Percentiles rank a stretch among this genome's conserved stretches.
Evolutionary conservation across 1,140 invertebrate genomes (phyloP).

Genomic region (Drosophila chauvacae): DNA sequence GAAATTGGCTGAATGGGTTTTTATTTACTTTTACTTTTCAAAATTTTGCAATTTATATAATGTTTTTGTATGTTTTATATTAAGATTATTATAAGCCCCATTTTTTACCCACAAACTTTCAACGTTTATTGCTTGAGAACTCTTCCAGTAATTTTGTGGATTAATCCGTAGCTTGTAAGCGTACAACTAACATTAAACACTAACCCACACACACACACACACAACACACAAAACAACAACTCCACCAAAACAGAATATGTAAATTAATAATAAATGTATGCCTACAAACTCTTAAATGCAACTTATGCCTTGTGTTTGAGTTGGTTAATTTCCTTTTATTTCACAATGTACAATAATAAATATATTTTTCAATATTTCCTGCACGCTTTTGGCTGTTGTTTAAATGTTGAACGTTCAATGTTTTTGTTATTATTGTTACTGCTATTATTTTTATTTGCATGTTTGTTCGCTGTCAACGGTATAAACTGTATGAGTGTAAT

Average conservation of each 20-base stretch:
- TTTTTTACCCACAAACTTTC: neutral
- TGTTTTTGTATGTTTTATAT: neutral
- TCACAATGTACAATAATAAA: slow-evolving; percentile 58
- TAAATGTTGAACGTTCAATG: slow-evolving; percentile 42
- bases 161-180: slow-evolving; percentile 58
- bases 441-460: slow-evolving; percentile 41
- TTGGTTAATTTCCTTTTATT: slow-evolving; percentile 30
- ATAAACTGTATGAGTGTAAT: slow-evolving; percentile 29
- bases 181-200: slow-evolving; percentile 58
- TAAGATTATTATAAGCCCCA: neutral
- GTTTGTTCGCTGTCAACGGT: slow-evolving; percentile 40
- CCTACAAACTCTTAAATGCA: slow-evolving; percentile 36
- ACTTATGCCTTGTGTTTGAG: slow-evolving; percentile 46
- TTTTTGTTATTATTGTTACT: slow-evolving; percentile 32
- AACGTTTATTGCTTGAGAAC: slow-evolving; percentile 16
- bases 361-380: slow-evolving; percentile 44
- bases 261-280: slow-evolving; percentile 64
- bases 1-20: neutral
- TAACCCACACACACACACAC: slow-evolving; percentile 36
- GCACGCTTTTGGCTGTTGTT: slow-evolving; percentile 77
- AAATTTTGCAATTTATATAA: neutral
- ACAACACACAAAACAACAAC: slow-evolving; percentile 33
- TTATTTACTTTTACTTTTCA: neutral
- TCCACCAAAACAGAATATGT: slow-evolving; percentile 40
- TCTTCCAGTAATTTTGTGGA: slow-evolving; percentile 32